Evolutionary conservation across 2,113 vertebrate species (phyloP).

Genomic region (Labeo rohita): DNA sequence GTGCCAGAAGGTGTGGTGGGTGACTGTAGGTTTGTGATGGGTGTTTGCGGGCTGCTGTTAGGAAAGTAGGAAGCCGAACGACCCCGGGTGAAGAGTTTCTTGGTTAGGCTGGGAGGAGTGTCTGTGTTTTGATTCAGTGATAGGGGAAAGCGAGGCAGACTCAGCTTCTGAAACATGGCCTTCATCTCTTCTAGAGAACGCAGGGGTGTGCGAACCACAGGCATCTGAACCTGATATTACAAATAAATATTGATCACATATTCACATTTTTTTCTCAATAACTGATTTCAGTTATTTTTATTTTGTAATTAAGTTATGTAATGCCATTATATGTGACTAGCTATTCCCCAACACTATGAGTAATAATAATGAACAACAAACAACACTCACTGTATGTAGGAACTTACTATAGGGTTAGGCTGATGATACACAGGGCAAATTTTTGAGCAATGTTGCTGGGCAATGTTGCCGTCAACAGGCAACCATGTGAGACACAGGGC

Average conservation of each 20-base stretch:
- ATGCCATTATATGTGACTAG: no score
- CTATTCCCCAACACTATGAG: no score
- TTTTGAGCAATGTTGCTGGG: no score
- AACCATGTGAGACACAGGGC: no score
- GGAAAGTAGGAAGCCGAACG: conserved; percentile 68
- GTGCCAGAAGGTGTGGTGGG: neutral
- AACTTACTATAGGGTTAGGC: no score
- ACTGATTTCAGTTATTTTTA: no score
- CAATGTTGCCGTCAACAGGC: no score
- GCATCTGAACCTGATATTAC: conserved; percentile 74
- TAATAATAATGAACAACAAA: no score
- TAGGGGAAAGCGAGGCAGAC: conserved; percentile 74
- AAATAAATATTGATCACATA: neutral
- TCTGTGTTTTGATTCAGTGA: conserved; percentile 66
- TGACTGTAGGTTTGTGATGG: neutral
- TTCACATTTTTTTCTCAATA: neutral
- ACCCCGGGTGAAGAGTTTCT: conserved; percentile 74
- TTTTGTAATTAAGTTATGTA: no score
- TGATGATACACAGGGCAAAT: no score
- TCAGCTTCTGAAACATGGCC: conserved; percentile 85
- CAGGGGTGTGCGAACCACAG: conserved; percentile 73
- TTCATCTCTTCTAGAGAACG: conserved; percentile 88
- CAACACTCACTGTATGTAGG: no score
- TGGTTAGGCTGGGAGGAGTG: conserved; percentile 71
- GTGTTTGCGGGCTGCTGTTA: conserved; percentile 44